These are phyloP conservation scores for Drosophila melanica DNA, from an alignment of 1,140 invertebrate species.

Conservation along the genomic window DNA sequence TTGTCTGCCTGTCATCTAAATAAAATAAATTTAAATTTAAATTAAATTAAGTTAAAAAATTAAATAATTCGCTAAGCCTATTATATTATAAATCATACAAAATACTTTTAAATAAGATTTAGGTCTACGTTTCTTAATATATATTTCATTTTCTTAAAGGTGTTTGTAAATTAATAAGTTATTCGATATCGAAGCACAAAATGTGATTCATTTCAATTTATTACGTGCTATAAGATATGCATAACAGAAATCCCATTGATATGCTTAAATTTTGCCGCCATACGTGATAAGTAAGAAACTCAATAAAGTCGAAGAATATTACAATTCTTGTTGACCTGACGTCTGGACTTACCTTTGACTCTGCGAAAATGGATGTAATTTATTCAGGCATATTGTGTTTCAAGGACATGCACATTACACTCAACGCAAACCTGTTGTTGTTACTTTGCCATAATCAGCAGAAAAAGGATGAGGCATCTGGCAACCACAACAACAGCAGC, in stretches of 20 bases:
- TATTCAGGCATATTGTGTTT: slow-evolving; percentile 79
- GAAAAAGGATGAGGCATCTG: slow-evolving; percentile 18
- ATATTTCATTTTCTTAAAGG: too few species aligned
- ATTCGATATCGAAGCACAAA: neutral
- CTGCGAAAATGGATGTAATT: slow-evolving; percentile 52
- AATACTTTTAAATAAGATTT: neutral
- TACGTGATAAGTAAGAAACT: neutral
- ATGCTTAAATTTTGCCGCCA: neutral
- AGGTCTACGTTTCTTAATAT: too few species aligned
- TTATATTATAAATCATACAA: slow-evolving; percentile 1
- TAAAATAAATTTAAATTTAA: too few species aligned
- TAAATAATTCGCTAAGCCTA: slow-evolving; percentile 16
- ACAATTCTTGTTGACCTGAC: slow-evolving; percentile 32
- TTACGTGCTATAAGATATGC: neutral
- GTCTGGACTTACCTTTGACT: slow-evolving; percentile 32
- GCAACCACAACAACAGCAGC: slow-evolving; percentile 30
- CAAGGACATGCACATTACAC: slow-evolving; percentile 80
- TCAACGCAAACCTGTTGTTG: slow-evolving; percentile 62
- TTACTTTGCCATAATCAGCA: slow-evolving; percentile 30
- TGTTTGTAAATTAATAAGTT: too few species aligned
- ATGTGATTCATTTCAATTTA: neutral
- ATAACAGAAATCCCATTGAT: slow-evolving; percentile 23
- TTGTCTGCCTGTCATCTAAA: slow-evolving; percentile 10
- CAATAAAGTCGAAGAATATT: slow-evolving; percentile 7
- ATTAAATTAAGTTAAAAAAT: too few species aligned